Conservation (phyloP, 1,140 invertebrate species). For the Battus philenor region DNA sequence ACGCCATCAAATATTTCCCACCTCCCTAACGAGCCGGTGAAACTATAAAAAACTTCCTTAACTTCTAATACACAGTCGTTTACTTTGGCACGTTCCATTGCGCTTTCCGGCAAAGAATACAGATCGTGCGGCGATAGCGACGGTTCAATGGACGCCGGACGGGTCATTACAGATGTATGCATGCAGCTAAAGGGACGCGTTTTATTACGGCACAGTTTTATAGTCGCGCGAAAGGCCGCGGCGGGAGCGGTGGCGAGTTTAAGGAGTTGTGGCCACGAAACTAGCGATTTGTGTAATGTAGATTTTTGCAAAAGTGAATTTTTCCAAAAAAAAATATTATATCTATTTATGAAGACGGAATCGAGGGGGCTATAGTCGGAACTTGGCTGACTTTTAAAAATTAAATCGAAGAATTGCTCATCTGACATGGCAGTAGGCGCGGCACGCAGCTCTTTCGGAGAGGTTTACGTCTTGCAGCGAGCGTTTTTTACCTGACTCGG, state of each 20-base stretch:
- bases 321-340: too few species aligned
- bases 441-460: too few species aligned
- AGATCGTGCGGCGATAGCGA: slow-evolving; percentile 7
- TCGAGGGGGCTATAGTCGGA: too few species aligned
- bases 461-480: too few species aligned
- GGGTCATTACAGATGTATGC: slow-evolving; percentile 65
- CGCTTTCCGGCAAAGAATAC: slow-evolving; percentile 6
- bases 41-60: slow-evolving; percentile 43
- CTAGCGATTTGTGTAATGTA: background rate
- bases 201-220: slow-evolving; percentile 64
- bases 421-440: too few species aligned
- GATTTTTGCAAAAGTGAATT: too few species aligned
- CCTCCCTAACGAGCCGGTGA: slow-evolving; percentile 29
- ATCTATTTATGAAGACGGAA: background rate
- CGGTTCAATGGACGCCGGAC: slow-evolving; percentile 34
- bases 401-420: too few species aligned
- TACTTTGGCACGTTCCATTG: slow-evolving; percentile 24
- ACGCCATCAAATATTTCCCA: slow-evolving; percentile 46
- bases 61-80: slow-evolving; percentile 27
- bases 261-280: slow-evolving; percentile 35
- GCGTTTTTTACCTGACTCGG: too few species aligned
- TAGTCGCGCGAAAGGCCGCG: slow-evolving; percentile 52
- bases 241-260: slow-evolving; percentile 56
- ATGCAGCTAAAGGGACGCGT: slow-evolving; percentile 47
- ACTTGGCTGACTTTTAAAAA: too few species aligned